Percentiles rank a stretch among this genome's conserved stretches.
Evolutionary conservation across 2,888 invertebrate species (phyloP).

Genomic region (Aricia artaxerxes): DNA sequence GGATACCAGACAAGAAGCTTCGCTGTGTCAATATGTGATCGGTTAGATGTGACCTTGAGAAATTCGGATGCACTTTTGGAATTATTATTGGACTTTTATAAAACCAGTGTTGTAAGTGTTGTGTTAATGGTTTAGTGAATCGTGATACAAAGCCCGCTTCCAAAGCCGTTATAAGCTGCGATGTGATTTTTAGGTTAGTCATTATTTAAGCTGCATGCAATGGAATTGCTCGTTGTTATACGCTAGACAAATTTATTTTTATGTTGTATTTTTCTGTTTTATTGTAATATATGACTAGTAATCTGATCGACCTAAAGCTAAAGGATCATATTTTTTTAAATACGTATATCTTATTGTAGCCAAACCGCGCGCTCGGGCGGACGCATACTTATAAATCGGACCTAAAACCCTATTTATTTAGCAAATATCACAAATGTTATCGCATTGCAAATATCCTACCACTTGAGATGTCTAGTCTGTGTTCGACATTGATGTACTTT

Average conservation of each 20-base stretch:
- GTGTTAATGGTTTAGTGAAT: background rate
- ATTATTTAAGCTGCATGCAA: constrained; percentile 1
- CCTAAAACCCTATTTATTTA: no score
- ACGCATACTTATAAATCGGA: no score
- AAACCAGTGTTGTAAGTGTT: background rate
- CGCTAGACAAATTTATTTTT: constrained; percentile 9
- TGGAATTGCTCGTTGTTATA: constrained; percentile 2
- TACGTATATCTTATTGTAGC: background rate
- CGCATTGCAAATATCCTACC: background rate
- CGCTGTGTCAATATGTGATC: constrained; percentile 89
- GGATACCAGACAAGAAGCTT: constrained; percentile 86
- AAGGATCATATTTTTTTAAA: no score
- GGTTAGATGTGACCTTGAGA: constrained; percentile 20
- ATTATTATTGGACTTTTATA: background rate
- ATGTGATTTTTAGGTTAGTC: constrained; percentile 24
- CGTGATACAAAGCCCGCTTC: background rate
- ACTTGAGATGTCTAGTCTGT: background rate
- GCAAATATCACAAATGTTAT: background rate
- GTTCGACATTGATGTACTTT: background rate
- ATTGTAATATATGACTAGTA: background rate
- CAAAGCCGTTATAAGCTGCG: background rate
- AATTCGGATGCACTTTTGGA: background rate
- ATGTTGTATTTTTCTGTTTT: constrained; percentile 6
- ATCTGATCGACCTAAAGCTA: no score
- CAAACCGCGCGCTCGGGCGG: no score